Base-by-base conservation (phyloP, 1,140 invertebrate genomes). In the Amphibalanus amphitrite region DNA sequence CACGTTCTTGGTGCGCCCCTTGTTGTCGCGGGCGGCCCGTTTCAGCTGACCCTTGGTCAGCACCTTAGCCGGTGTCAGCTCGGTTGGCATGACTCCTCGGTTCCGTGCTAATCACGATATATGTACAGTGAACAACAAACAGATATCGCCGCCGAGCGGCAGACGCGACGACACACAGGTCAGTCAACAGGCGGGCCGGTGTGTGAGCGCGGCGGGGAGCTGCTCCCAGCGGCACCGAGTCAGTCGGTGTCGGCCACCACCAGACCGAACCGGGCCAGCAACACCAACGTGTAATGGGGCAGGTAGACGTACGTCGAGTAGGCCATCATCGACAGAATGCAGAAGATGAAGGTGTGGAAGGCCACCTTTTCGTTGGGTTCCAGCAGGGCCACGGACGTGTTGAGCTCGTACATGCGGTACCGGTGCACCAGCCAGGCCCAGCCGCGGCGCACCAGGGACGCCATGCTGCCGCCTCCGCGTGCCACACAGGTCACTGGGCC, bases 271-370 rank as follows among this genome's bases (percentile, higher is more conserved):
- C 74, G 74, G 25, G 74, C 73, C 59, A 75, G 29, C 74, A 75
- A 73, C 10, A 73, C 74, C 30, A 67, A 71, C 25, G 72, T 73
- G 29, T 75, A 75, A 25, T 73, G 74, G 26, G 74, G 74, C 70
- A 75, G 72, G 69, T 74, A 75, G 23, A 73, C 72, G 69, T 74
- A 75, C 26, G 74, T 74, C 26, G 74, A 75, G 69, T 75, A 75
- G 10, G 71, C 74, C 47, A 75, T 74, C 30, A 75, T 71, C 3
- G 72, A 73, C 68, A 73, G 38, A 30, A 75, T 74, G 28, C 69
- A 72, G 23, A 75, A 69, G 25, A 75, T 69, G 38, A 75, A 73
- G 17, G 65, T 23, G 70, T 75, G 72, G 73, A 75, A 72, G n/a
- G 71, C 71, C 38, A 75, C 20, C 70, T 75, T 75, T 29, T 73